A percentile compares a stretch with the other conserved stretches of the same genome.
Evolutionary conservation across 1,140 invertebrate species (phyloP).

Genomic region (Caenorhabditis brenneri): DNA sequence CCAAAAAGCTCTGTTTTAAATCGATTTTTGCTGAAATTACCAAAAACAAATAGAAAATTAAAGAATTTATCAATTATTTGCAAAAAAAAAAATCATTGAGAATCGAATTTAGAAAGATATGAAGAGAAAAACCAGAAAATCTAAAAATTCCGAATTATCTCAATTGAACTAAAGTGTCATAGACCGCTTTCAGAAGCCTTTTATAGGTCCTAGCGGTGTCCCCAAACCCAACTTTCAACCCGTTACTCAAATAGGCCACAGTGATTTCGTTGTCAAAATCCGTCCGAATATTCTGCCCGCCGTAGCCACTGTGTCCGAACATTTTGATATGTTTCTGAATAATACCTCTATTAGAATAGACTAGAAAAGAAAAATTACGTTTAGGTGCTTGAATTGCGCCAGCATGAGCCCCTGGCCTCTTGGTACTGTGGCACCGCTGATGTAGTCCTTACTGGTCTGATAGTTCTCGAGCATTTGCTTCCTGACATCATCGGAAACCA

Average conservation of each 20-base stretch:
- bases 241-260: slow-evolving; percentile 57
- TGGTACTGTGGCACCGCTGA: slow-evolving; percentile 44
- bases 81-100: too few species aligned
- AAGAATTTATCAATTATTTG: too few species aligned
- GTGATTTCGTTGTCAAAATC: slow-evolving; percentile 50
- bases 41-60: too few species aligned
- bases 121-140: too few species aligned
- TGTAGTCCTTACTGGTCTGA: background rate
- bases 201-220: slow-evolving; percentile 53
- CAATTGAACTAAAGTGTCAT: too few species aligned
- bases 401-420: slow-evolving; percentile 47
- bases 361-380: background rate
- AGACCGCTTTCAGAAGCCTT: slow-evolving; percentile 48
- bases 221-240: slow-evolving; percentile 57
- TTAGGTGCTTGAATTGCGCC: background rate
- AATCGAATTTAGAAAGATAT: too few species aligned
- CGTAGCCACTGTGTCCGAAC: slow-evolving; percentile 55
- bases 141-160: too few species aligned
- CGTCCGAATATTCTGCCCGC: slow-evolving; percentile 54
- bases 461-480: slow-evolving; percentile 31
- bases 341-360: background rate
- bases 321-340: slow-evolving; percentile 42
- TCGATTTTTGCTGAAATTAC: too few species aligned
- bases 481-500: background rate
- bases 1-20: too few species aligned